Evolutionary conservation across 2,888 invertebrate species (phyloP).

Genomic region (Halictus quadricinctus): DNA sequence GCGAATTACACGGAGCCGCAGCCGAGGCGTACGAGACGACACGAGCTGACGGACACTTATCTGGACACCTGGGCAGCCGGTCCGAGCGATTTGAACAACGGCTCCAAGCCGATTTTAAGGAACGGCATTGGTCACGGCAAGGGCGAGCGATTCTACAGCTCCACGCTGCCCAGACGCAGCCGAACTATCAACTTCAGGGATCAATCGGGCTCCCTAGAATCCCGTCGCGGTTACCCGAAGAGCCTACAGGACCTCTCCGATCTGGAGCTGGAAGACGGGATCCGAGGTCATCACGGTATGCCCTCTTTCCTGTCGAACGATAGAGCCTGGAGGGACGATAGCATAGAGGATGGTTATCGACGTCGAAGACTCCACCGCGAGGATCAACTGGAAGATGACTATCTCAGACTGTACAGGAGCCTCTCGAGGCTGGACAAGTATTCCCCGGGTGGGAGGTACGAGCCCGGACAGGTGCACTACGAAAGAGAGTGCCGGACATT

Average conservation of each 20-base stretch:
- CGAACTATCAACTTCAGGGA: slow-evolving; percentile 70
- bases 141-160: slow-evolving; percentile 68
- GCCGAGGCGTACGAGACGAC: slow-evolving; percentile 28
- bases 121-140: slow-evolving; percentile 51
- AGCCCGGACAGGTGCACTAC: slow-evolving; percentile 80
- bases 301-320: slow-evolving; percentile 17
- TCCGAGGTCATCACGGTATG: not conserved
- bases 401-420: slow-evolving; percentile 73
- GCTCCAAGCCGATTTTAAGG: slow-evolving; percentile 58
- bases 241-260: slow-evolving; percentile 79
- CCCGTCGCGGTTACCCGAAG: slow-evolving; percentile 70
- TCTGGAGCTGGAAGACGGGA: slow-evolving; percentile 73
- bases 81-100: slow-evolving; percentile 24
- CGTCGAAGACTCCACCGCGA: slow-evolving; percentile 44
- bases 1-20: slow-evolving; percentile 31
- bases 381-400: slow-evolving; percentile 70
- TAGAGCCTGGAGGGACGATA: slow-evolving; percentile 27
- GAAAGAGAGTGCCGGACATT: slow-evolving; percentile 81
- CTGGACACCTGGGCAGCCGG: slow-evolving; percentile 29
- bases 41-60: slow-evolving; percentile 40
- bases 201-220: slow-evolving; percentile 49
- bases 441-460: slow-evolving; percentile 68
- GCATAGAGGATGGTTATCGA: slow-evolving; percentile 38
- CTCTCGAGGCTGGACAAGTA: slow-evolving; percentile 72
- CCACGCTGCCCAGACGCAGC: slow-evolving; percentile 74